Evolutionary conservation across 2,888 invertebrate species (phyloP).

Genomic region (Caenorhabditis virilis): DNA sequence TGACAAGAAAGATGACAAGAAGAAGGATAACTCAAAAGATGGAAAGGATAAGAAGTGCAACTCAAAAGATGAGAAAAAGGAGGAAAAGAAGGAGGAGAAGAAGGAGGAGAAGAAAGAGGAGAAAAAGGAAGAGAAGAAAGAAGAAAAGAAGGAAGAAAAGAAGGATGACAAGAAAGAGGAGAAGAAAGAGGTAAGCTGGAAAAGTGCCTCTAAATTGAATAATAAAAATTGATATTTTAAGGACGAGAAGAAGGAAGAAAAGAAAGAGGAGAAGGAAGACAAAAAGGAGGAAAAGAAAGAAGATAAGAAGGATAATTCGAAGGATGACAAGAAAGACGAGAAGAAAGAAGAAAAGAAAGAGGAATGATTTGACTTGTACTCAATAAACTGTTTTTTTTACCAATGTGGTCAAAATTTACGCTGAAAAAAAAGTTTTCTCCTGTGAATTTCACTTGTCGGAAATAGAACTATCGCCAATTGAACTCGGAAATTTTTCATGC

Average conservation of each 20-base stretch:
- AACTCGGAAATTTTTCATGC: too few relatives aligned
- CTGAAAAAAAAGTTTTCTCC: not conserved
- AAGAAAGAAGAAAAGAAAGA: too few relatives aligned
- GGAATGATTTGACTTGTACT: too few relatives aligned
- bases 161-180: not conserved
- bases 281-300: too few relatives aligned
- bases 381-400: not conserved
- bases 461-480: too few relatives aligned
- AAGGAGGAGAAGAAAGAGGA: conserved; percentile 32
- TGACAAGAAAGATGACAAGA: conserved; percentile 5
- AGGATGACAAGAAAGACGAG: too few relatives aligned
- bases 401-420: not conserved
- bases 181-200: conserved; percentile 4
- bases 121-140: conserved; percentile 30
- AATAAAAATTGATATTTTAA: too few relatives aligned
- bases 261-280: too few relatives aligned
- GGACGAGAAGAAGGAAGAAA: too few relatives aligned
- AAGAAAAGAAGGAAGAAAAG: conserved; percentile 21
- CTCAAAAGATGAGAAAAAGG: conserved; percentile 31
- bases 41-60: conserved; percentile 13
- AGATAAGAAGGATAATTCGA: too few relatives aligned
- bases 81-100: conserved; percentile 23
- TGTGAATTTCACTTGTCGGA: not conserved
- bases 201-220: not conserved
- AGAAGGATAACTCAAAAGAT: conserved; percentile 6